A percentile compares a stretch with the other conserved stretches of the same genome.
phyloP scores from a whole-genome alignment of 2,888 invertebrate genomes.

The Xanthia icteritia region DNA sequence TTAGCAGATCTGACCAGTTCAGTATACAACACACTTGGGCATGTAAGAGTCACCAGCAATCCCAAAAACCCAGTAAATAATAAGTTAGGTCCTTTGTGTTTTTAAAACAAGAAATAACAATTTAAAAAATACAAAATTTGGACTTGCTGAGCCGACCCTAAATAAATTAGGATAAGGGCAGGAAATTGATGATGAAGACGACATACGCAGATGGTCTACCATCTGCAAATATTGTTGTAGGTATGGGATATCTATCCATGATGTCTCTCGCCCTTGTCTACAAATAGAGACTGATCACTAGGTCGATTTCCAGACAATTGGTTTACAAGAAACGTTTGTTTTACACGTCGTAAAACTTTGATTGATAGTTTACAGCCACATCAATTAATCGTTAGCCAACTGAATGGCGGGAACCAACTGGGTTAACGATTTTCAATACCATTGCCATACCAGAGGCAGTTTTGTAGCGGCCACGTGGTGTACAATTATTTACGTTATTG shows the following conservation, averaged over 20 bases:
- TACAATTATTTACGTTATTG: slow-evolving; percentile 70
- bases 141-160: neutral
- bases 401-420: slow-evolving; percentile 76
- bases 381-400: slow-evolving; percentile 83
- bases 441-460: slow-evolving; percentile 67
- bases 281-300: slow-evolving; percentile 74
- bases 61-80: neutral
- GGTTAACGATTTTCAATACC: slow-evolving; percentile 86
- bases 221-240: neutral
- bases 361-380: slow-evolving; percentile 87
- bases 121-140: neutral
- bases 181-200: too few relatives aligned
- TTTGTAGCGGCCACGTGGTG: slow-evolving; percentile 62
- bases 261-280: slow-evolving; percentile 53
- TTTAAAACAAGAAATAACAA: neutral
- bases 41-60: neutral
- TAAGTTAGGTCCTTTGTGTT: neutral
- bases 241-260: neutral
- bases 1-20: slow-evolving; percentile 1
- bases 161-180: neutral
- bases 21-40: neutral
- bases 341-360: slow-evolving; percentile 86
- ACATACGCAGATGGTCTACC: neutral
- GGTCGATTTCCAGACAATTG: slow-evolving; percentile 81
- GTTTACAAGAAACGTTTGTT: slow-evolving; percentile 84